Evolutionary conservation across 2,797 vertebrate species (phyloP), one percentile per base, ranked within the genome.

Genomic region (Eutrigla gurnardus): DNA sequence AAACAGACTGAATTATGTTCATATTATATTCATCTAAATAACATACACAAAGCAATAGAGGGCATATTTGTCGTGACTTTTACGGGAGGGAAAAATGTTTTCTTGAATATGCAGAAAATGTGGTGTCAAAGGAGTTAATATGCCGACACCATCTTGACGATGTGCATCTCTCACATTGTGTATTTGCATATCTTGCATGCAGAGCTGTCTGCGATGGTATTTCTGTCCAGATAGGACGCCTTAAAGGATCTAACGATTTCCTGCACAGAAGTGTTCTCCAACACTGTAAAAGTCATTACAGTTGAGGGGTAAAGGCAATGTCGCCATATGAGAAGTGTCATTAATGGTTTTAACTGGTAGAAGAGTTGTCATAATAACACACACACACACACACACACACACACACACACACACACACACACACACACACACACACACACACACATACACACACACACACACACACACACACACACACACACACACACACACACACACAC

Each of bases 21-120:
- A 1, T 5, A 40, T 43, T 36, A 3, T 6, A n/a, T 7, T 47
- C 3, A 50, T n/a, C 50, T 46, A 39, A 57, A 40, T 39, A 55
- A 12, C 15, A 17, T n/a, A 60, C 4, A 40, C 4, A 25, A 25
- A 25, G 25, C 25, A 25, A 25, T 25, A 25, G 25, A 25, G 25
- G 25, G 25, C 25, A 25, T 25, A 47, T 37, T 54, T 65, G n/a
- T 62, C 32, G 3, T 33, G 15, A 61, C 4, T 52, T 13, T 8
- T 37, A 7, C 37, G 60, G 36, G 49, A 57, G 50, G 63, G 1
- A 52, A 54, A 73, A 14, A 52, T 0, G 14, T 42, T 50, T 61
- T 3, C 39, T 60, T 60, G 55, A 65, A 55, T 37, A 59, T 59
- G 33, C 55, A 84, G 74, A 77, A n/a, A 36, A 42, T 18, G 1